Evolutionary conservation across 2,888 invertebrate genomes (phyloP), one percentile per base, ranked within the genome.

Genomic region (Synanthedon andrenaeformis): DNA sequence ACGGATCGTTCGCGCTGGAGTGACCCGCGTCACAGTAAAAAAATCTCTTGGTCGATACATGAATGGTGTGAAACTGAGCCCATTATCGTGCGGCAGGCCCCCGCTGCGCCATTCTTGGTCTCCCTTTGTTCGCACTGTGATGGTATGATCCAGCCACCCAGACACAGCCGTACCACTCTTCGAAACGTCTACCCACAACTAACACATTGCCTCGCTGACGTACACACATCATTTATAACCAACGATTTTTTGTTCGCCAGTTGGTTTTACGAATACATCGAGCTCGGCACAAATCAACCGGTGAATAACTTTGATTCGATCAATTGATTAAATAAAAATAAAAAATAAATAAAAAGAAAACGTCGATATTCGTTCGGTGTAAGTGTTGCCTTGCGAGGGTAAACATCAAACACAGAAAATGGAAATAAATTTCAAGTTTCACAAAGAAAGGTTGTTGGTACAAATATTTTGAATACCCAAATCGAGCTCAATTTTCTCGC

Each of bases 51-150:
- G 73, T 66, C 70, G 67, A 71, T 69, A 65, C 65, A 61, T 78
- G 79, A 77, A 78, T 76, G 78, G 81, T 77, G 79, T 77, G 79
- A 80, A 79, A 69, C 76, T 73, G 69, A 70, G 67, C 65, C 74
- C 69, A 76, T 79, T 76, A 74, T 76, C 61, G 67, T 57, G 60
- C 61, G 62, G 62, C 59, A 60, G 69, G 63, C 70, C 69, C 84
- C 84, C 78, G 82, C 78, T 70, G 83, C 55, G 82, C 69, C 72
- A 74, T 78, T 78, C 74, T 76, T 62, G 62, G 58, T 64, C 62
- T 57, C 63, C 69, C 76, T 71, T 79, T 79, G 75, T 77, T 69
- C 64, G 66, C 49, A 35, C 8, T 45, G 45, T 35, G 35, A 35
- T 35, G 45, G 14, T 45, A 14, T 12, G 45, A 45, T n/a, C 45